Percentiles rank a stretch among this genome's conserved stretches.
phyloP scores from a whole-genome alignment of 2,113 vertebrate species.

The Nestor notabilis region DNA sequence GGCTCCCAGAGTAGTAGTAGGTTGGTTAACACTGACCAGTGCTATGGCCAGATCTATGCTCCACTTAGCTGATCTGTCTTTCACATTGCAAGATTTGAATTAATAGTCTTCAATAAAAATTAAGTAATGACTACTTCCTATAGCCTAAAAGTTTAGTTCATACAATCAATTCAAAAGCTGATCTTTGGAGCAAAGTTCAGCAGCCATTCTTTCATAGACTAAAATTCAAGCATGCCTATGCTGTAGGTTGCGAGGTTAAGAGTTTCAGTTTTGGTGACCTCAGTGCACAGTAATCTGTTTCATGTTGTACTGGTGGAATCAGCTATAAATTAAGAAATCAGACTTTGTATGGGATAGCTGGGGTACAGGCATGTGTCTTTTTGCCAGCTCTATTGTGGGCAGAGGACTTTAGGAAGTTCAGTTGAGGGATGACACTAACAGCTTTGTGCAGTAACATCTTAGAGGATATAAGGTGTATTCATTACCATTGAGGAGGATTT shows the following conservation, averaged over 20 bases:
- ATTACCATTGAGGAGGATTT: neutral
- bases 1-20: fast-evolving
- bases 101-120: neutral
- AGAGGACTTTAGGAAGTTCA: neutral
- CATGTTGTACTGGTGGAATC: neutral
- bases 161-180: neutral
- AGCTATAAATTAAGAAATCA: neutral
- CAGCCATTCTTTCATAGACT: neutral
- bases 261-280: neutral
- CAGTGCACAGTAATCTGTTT: neutral
- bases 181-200: neutral
- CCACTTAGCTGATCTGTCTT: neutral
- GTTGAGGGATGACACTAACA: neutral
- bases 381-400: neutral
- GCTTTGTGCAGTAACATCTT: neutral
- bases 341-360: neutral
- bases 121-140: neutral
- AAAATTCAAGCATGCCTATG: neutral
- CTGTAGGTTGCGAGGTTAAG: neutral
- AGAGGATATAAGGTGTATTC: neutral
- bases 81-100: neutral
- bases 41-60: neutral
- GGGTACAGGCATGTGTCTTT: neutral
- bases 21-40: neutral
- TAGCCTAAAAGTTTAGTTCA: neutral